phyloP scores from a whole-genome alignment of 2,888 invertebrate genomes.

The Drosophila demipolita region DNA sequence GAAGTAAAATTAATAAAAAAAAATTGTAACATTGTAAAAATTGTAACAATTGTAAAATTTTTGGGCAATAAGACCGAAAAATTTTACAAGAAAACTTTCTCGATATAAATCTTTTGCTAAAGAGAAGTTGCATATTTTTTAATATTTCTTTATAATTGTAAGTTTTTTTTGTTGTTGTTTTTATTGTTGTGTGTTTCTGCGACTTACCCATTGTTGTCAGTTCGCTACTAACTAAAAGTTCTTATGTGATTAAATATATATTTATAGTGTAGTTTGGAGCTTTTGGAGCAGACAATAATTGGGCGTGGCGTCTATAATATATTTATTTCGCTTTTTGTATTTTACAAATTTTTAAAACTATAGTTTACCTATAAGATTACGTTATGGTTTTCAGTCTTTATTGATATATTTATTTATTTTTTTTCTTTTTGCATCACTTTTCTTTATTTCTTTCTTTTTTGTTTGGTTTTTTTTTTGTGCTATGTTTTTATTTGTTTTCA shows the following conservation, averaged over 20 bases:
- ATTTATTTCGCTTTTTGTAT: constrained; percentile 60
- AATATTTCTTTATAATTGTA: background rate
- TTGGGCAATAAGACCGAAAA: background rate
- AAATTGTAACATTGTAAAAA: too few species aligned
- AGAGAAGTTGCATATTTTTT: constrained; percentile 27
- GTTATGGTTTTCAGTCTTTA: constrained; percentile 37
- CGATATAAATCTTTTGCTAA: constrained; percentile 19
- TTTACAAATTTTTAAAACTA: constrained; percentile 68
- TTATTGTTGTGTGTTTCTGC: constrained; percentile 37
- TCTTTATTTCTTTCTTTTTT: constrained; percentile 20
- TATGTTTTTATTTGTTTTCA: constrained; percentile 58
- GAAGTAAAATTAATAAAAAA: too few species aligned
- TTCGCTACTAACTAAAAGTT: constrained; percentile 72
- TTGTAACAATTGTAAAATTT: background rate
- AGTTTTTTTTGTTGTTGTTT: constrained; percentile 25
- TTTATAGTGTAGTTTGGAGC: constrained; percentile 17
- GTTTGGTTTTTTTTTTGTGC: constrained; percentile 43
- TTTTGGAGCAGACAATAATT: constrained; percentile 67
- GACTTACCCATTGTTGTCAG: constrained; percentile 72
- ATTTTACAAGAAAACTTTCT: background rate
- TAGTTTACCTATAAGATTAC: constrained; percentile 56
- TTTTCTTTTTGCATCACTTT: constrained; percentile 33
- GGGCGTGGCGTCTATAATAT: constrained; percentile 68
- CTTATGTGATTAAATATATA: constrained; percentile 41
- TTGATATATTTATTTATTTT: constrained; percentile 2